A percentile compares a stretch with the other conserved stretches of the same genome.
Conservation (phyloP, 2,113 vertebrate species). For the Uropsilus gracilis region DNA sequence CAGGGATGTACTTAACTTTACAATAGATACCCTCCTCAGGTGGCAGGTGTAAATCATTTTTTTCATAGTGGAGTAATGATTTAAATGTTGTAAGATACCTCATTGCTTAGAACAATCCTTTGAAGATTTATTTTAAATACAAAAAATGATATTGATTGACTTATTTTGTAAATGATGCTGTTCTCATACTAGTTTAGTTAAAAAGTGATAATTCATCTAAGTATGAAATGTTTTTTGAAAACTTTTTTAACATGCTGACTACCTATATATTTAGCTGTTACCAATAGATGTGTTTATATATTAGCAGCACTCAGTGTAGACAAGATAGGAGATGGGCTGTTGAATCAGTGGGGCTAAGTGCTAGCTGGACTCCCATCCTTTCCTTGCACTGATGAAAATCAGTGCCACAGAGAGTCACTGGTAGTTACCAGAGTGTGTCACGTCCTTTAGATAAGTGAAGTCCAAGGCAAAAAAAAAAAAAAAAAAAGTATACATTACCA, state of each 20-base stretch:
- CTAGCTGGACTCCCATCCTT: neutral
- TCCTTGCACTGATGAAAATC: neutral
- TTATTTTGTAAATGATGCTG: slow-evolving; percentile 51
- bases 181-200: slow-evolving; percentile 44
- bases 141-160: slow-evolving; percentile 1
- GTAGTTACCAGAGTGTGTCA: neutral
- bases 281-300: neutral
- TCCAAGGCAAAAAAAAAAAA: neutral
- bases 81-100: slow-evolving; percentile 51
- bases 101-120: slow-evolving; percentile 44
- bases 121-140: slow-evolving; percentile 64
- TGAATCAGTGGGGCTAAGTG: neutral
- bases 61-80: slow-evolving; percentile 35
- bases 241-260: too few relatives aligned
- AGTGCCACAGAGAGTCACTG: neutral
- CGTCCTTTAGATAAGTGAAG: neutral
- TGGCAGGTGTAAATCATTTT: neutral
- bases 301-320: neutral
- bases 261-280: neutral
- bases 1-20: slow-evolving; percentile 48
- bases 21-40: slow-evolving; percentile 47
- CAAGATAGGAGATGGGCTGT: neutral
- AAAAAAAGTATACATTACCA: neutral
- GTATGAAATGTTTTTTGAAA: slow-evolving; percentile 48
- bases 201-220: slow-evolving; percentile 50